A percentile compares a stretch with the other conserved stretches of the same genome.
phyloP scores from a whole-genome alignment of 2,797 vertebrate species.

The Phoxinus dragarum region DNA sequence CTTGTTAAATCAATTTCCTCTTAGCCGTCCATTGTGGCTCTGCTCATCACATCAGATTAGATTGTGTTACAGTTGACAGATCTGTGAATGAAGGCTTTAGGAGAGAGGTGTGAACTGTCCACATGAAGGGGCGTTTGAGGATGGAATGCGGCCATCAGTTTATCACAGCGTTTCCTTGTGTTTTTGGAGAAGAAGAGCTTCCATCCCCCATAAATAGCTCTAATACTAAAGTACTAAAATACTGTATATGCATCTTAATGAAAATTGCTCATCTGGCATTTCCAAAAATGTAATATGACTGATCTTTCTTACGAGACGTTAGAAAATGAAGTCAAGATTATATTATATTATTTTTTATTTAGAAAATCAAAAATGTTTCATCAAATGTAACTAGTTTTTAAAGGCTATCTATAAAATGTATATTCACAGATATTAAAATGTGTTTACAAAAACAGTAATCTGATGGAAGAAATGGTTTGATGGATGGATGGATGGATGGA shows the following conservation, averaged over 20 bases:
- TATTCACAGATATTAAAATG: too few relatives aligned
- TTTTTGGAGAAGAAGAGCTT: neutral
- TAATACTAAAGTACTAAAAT: neutral
- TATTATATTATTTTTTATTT: neutral
- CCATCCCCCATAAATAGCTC: neutral
- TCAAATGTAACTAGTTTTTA: too few relatives aligned
- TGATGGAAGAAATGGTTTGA: neutral
- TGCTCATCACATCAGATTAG: slow-evolving; percentile 52
- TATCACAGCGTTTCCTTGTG: neutral
- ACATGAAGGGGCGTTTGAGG: neutral
- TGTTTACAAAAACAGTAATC: too few relatives aligned
- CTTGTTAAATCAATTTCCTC: slow-evolving; percentile 63
- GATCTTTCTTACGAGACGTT: neutral
- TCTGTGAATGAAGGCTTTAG: slow-evolving; percentile 32
- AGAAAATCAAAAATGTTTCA: neutral
- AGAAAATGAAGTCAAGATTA: neutral
- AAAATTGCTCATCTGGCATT: too few relatives aligned
- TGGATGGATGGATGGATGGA: too few relatives aligned
- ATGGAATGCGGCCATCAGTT: neutral
- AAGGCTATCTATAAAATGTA: too few relatives aligned
- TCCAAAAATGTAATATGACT: neutral
- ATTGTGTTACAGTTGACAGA: slow-evolving; percentile 45
- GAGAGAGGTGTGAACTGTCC: slow-evolving; percentile 28
- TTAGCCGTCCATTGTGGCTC: slow-evolving; percentile 47
- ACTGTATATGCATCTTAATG: neutral